Evolutionary conservation across 2,888 invertebrate species (phyloP).

Genomic region (Trichogramma evanescens): DNA sequence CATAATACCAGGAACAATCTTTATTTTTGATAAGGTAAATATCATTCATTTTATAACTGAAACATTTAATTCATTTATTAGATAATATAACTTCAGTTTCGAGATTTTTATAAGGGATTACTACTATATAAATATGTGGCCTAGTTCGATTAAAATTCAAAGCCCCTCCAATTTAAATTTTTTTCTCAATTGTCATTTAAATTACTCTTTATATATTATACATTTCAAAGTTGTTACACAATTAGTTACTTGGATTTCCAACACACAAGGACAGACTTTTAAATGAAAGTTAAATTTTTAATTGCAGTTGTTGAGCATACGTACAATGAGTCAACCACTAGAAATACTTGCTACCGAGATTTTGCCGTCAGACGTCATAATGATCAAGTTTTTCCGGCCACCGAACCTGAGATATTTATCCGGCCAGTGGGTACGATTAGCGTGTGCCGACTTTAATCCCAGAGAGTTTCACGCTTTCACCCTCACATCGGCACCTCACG

Average conservation of each 20-base stretch:
- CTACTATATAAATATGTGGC: no score
- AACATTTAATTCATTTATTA: no score
- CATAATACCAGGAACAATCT: constrained; percentile 82
- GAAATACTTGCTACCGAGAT: constrained; percentile 91
- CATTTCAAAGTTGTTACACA: no score
- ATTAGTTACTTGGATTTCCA: no score
- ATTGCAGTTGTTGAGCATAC: constrained; percentile 74
- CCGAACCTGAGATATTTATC: constrained; percentile 90
- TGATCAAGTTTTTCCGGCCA: constrained; percentile 90
- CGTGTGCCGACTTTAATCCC: constrained; percentile 82
- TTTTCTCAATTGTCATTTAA: no score
- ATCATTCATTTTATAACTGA: neutral
- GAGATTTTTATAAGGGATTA: no score
- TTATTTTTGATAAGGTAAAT: constrained; percentile 76
- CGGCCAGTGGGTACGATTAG: constrained; percentile 89
- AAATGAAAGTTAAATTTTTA: neutral
- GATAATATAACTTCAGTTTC: no score
- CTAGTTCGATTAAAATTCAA: no score
- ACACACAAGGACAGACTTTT: no score
- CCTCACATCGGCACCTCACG: constrained; percentile 90
- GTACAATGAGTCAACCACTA: constrained; percentile 85
- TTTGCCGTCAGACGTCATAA: constrained; percentile 87
- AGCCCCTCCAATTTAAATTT: no score
- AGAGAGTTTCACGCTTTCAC: constrained; percentile 95
- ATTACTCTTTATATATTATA: no score